phyloP scores from a whole-genome alignment of 92 coral and sea anemone genomes.

The Parazoanthus darwini region DNA sequence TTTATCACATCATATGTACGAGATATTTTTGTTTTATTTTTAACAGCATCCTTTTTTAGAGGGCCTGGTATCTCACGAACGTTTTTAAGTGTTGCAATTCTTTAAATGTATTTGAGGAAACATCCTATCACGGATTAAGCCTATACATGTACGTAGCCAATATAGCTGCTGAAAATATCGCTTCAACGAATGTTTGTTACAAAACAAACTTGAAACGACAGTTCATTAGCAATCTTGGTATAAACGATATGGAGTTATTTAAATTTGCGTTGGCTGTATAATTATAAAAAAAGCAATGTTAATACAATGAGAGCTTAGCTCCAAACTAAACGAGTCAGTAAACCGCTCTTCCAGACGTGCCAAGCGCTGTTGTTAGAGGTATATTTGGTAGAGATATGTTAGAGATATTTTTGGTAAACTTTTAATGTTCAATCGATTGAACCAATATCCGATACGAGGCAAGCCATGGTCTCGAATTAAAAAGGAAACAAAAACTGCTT shows the following conservation, averaged over 20 bases:
- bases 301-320: neutral
- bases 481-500: neutral
- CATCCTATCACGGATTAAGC: neutral
- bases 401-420: neutral
- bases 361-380: neutral
- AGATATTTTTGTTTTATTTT: neutral
- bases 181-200: too few species aligned
- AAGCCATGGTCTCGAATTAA: neutral
- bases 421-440: neutral
- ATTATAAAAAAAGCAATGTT: neutral
- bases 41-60: neutral
- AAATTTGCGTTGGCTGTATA: too few species aligned
- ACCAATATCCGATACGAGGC: neutral
- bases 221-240: too few species aligned
- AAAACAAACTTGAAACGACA: too few species aligned
- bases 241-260: too few species aligned
- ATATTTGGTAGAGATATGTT: too few species aligned
- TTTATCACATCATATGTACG: neutral
- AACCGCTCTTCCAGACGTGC: neutral
- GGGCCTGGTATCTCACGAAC: neutral
- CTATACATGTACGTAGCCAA: neutral
- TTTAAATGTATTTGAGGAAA: neutral
- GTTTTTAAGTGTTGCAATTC: neutral
- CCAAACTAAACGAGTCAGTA: neutral
- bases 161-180: neutral